phyloP scores from a whole-genome alignment of 1,140 invertebrate species.

The Planococcus citri region DNA sequence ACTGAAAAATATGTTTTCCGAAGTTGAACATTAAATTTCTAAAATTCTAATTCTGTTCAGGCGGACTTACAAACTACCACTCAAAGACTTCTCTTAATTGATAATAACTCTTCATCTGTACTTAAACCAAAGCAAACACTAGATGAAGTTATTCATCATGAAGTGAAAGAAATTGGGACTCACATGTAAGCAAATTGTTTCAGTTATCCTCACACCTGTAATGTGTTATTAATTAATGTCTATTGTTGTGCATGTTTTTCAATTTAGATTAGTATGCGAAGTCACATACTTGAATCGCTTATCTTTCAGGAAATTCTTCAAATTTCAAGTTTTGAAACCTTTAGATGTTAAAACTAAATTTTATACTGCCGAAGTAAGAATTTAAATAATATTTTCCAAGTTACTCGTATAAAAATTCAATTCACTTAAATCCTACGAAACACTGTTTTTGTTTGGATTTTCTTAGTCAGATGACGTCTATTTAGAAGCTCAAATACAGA shows the following conservation, averaged over 20 bases:
- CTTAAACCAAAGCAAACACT: slow-evolving; percentile 69
- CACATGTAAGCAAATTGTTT: slow-evolving; percentile 59
- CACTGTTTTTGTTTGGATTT: background rate
- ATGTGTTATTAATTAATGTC: background rate
- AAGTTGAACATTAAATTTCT: too few relatives aligned
- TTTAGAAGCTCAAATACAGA: slow-evolving; percentile 92
- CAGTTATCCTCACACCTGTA: background rate
- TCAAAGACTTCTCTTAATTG: slow-evolving; percentile 64
- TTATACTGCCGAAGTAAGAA: slow-evolving; percentile 77
- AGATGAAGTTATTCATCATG: slow-evolving; percentile 91
- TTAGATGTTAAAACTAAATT: slow-evolving; percentile 98
- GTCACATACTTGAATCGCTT: slow-evolving; percentile 69
- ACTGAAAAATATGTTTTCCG: slow-evolving; percentile 9
- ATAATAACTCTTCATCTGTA: slow-evolving; percentile 45
- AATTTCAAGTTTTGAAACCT: slow-evolving; percentile 95
- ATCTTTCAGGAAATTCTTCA: slow-evolving; percentile 91
- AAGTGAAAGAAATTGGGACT: slow-evolving; percentile 94
- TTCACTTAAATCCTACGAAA: too few relatives aligned
- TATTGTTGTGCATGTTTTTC: slow-evolving; percentile 25
- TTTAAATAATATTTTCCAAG: slow-evolving; percentile 9
- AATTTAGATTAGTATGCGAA: slow-evolving; percentile 81
- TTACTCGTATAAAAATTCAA: slow-evolving; percentile 15
- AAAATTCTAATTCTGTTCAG: slow-evolving; percentile 34
- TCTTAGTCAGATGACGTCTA: slow-evolving; percentile 84
- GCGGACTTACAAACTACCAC: slow-evolving; percentile 86